phyloP scores from a whole-genome alignment of 2,797 vertebrate genomes.

The Notoglanidium macrostoma region DNA sequence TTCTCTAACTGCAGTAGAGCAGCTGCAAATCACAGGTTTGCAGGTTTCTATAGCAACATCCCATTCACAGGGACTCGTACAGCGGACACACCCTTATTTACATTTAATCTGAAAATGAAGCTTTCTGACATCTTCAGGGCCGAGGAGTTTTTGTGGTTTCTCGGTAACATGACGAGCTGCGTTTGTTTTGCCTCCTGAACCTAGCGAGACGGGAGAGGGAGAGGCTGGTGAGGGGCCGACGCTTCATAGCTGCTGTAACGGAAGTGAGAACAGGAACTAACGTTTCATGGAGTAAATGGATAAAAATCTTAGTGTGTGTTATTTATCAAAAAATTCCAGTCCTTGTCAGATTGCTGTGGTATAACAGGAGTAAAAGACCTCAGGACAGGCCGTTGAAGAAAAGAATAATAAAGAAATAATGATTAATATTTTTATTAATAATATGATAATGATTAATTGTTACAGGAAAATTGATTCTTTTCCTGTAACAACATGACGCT shows the following conservation, averaged over 20 bases:
- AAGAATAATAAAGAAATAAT: not conserved
- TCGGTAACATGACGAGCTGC: not conserved
- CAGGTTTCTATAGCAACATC: not conserved
- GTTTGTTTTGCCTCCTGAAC: not conserved
- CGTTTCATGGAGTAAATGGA: not conserved
- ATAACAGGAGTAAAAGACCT: not conserved
- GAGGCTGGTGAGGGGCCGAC: not conserved
- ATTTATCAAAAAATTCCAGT: not conserved
- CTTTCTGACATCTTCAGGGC: not conserved
- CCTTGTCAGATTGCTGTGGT: not conserved
- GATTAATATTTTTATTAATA: too few relatives aligned
- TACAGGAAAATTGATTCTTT: not conserved
- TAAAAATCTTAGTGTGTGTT: not conserved
- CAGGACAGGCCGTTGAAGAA: not conserved
- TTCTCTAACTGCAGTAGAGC: not conserved
- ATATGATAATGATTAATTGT: too few relatives aligned
- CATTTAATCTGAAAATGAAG: too few relatives aligned
- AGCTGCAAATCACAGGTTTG: not conserved
- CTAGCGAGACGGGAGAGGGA: not conserved
- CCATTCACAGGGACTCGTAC: too few relatives aligned
- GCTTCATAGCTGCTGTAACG: not conserved
- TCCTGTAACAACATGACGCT: not conserved
- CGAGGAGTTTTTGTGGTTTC: not conserved
- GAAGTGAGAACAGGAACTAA: not conserved
- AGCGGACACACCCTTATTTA: too few relatives aligned